Percentiles rank a stretch among this genome's conserved stretches.
phyloP scores from a whole-genome alignment of 1,140 invertebrate genomes.

The Drosophila setifemur region DNA sequence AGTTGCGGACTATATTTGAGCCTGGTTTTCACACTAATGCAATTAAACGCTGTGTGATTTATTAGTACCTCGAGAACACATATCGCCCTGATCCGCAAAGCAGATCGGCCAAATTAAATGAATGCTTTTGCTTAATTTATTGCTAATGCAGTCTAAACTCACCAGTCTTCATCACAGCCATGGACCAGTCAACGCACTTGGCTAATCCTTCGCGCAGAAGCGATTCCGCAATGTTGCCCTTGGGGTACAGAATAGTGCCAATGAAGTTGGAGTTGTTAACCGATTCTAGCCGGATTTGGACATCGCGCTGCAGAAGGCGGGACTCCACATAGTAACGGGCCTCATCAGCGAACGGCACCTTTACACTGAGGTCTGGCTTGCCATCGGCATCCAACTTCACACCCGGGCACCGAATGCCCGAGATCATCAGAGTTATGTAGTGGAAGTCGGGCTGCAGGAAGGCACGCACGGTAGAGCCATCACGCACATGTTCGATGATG shows the following conservation, averaged over 20 bases:
- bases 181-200: constrained; percentile 98
- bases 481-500: constrained; percentile 97
- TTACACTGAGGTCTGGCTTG: constrained; percentile 85
- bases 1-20: constrained; percentile 18
- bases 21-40: background rate
- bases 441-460: constrained; percentile 91
- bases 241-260: constrained; percentile 96
- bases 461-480: constrained; percentile 96
- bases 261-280: constrained; percentile 96
- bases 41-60: background rate
- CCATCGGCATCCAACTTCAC: constrained; percentile 88
- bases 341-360: constrained; percentile 83
- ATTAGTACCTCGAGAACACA: background rate
- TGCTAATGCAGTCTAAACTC: too few relatives aligned
- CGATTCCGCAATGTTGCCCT: constrained; percentile 96
- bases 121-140: too few relatives aligned
- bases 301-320: constrained; percentile 95
- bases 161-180: constrained; percentile 92
- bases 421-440: constrained; percentile 96
- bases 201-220: constrained; percentile 96
- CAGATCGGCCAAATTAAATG: background rate
- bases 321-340: constrained; percentile 94
- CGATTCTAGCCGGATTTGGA: constrained; percentile 95
- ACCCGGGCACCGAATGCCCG: constrained; percentile 94
- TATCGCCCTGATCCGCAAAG: background rate